Conservation (phyloP, 2,888 invertebrate species). For the Eristalinus sepulchralis region DNA sequence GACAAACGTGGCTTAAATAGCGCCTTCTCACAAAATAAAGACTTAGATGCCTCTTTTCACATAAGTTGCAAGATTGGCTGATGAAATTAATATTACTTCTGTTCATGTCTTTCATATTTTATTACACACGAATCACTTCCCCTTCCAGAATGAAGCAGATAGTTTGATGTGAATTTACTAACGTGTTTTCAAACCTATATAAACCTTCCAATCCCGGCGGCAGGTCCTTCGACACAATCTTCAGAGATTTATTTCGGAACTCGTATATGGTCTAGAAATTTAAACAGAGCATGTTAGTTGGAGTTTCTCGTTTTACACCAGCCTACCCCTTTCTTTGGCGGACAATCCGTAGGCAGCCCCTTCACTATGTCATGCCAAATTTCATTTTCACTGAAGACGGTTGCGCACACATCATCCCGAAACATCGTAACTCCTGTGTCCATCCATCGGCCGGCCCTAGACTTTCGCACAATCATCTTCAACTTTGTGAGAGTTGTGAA, state of each 20-base stretch:
- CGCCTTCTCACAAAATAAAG: no score
- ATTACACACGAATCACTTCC: not conserved
- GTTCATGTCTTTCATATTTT: no score
- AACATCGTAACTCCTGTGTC: not conserved
- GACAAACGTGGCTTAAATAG: no score
- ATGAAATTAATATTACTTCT: no score
- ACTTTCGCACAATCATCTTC: not conserved
- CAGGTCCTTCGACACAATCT: not conserved
- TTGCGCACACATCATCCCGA: not conserved
- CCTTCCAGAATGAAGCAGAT: not conserved
- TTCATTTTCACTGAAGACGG: not conserved
- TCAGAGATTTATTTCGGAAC: not conserved
- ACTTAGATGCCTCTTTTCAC: no score
- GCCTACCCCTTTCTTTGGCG: not conserved
- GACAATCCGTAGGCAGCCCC: not conserved
- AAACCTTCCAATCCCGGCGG: not conserved
- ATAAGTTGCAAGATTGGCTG: no score
- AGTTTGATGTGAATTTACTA: not conserved
- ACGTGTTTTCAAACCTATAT: not conserved
- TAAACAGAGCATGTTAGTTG: not conserved
- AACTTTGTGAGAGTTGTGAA: no score
- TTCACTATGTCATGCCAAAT: not conserved
- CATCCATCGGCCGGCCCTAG: not conserved
- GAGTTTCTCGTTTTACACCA: not conserved
- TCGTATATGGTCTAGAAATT: not conserved